Evolutionary conservation across 2,797 vertebrate genomes (phyloP).

Genomic region (Mionectes olivaceus): DNA sequence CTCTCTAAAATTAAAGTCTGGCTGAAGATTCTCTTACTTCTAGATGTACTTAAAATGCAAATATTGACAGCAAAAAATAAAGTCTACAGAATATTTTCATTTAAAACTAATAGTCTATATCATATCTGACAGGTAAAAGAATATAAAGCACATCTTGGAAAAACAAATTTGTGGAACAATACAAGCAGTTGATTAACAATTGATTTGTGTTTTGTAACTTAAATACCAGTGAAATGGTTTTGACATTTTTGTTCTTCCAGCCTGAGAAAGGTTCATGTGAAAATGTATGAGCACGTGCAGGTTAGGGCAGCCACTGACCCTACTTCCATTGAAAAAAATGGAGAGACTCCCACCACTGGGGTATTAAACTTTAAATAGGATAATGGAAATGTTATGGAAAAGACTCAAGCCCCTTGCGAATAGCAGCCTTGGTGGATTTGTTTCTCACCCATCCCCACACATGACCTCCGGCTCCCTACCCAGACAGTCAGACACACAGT

Average conservation of each 20-base stretch:
- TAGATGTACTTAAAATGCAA: neutral
- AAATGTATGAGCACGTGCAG: neutral
- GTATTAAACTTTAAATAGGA: conserved; percentile 52
- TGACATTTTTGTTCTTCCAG: neutral
- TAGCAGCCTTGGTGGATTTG: conserved; percentile 10
- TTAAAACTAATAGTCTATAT: neutral
- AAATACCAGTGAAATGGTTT: neutral
- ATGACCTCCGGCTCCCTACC: conserved; percentile 25
- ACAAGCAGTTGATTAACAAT: neutral
- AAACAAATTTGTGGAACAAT: neutral
- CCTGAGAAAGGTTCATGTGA: neutral
- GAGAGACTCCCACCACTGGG: neutral
- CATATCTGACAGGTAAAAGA: neutral
- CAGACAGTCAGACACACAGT: conserved; percentile 67
- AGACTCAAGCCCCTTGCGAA: neutral
- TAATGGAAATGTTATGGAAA: conserved; percentile 37
- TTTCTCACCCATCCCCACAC: conserved; percentile 63
- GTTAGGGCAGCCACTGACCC: neutral
- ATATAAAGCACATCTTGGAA: neutral
- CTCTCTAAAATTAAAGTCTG: conserved; percentile 73
- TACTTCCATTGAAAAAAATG: neutral
- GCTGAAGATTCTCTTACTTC: conserved; percentile 22
- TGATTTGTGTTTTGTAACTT: neutral
- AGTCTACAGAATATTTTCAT: neutral
- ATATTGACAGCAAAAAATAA: conserved; percentile 3